Percentiles rank a stretch among this genome's conserved stretches.
phyloP scores from a whole-genome alignment of 2,113 vertebrate genomes.

The Trichechus manatus region DNA sequence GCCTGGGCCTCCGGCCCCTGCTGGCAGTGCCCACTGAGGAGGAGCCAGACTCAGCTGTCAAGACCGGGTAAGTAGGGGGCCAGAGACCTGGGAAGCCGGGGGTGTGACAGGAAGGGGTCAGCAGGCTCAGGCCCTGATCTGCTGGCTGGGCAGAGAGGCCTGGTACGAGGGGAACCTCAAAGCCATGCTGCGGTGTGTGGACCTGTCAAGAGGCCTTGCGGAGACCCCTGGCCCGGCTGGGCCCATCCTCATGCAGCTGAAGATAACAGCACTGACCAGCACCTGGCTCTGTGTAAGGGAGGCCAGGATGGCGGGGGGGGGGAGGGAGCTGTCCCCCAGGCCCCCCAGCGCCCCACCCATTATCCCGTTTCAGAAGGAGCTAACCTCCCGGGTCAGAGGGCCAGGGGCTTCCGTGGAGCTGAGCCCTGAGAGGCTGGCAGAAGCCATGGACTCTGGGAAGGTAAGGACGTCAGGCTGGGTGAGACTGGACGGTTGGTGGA shows the following conservation, averaged over 20 bases:
- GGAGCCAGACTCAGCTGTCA: slow-evolving; percentile 89
- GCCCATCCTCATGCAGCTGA: slow-evolving; percentile 93
- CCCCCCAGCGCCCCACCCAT: background rate
- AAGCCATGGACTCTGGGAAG: slow-evolving; percentile 89
- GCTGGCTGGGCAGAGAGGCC: slow-evolving; percentile 65
- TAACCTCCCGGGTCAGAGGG: slow-evolving; percentile 85
- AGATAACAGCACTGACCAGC: slow-evolving; percentile 92
- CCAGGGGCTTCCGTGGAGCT: slow-evolving; percentile 79
- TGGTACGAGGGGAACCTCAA: slow-evolving; percentile 83
- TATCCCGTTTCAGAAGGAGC: slow-evolving; percentile 87
- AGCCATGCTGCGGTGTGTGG: slow-evolving; percentile 91
- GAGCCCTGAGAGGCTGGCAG: slow-evolving; percentile 88
- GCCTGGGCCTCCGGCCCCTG: slow-evolving; percentile 91
- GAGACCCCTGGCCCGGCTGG: slow-evolving; percentile 80
- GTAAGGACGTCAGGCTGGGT: slow-evolving; percentile 78
- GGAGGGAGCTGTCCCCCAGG: background rate
- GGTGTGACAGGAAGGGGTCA: background rate
- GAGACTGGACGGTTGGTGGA: background rate
- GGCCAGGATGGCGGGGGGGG: rapidly evolving
- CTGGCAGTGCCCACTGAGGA: slow-evolving; percentile 94
- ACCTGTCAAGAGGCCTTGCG: slow-evolving; percentile 88
- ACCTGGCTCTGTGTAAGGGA: slow-evolving; percentile 92
- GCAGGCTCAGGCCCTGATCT: background rate
- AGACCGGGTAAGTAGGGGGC: slow-evolving; percentile 81
- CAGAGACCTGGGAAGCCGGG: background rate